A percentile compares a stretch with the other conserved stretches of the same genome.
phyloP scores from a whole-genome alignment of 2,113 vertebrate species.

The Chiloscyllium plagiosum region DNA sequence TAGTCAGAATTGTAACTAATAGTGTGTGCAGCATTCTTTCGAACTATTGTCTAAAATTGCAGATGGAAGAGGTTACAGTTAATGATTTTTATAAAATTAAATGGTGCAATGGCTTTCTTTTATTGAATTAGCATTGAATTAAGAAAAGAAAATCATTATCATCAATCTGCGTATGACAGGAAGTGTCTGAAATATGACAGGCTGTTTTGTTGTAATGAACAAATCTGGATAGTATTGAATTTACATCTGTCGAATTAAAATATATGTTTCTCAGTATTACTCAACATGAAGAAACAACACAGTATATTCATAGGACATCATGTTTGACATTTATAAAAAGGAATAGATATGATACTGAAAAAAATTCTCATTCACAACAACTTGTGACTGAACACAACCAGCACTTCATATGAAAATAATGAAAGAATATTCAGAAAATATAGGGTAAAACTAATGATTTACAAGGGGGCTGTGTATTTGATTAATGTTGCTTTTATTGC shows the following conservation, averaged over 20 bases:
- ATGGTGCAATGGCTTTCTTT: background rate
- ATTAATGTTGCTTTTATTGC: background rate
- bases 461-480: background rate
- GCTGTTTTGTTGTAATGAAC: background rate
- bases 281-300: background rate
- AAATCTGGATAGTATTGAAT: background rate
- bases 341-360: background rate
- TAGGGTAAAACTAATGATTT: background rate
- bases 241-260: background rate
- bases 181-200: background rate
- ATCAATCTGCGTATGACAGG: background rate
- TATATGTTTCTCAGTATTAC: too few relatives aligned
- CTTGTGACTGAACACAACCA: too few relatives aligned
- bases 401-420: background rate
- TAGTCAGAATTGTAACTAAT: background rate
- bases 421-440: background rate
- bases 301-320: background rate
- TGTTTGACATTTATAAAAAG: background rate
- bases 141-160: conserved; percentile 28
- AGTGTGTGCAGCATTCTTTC: background rate
- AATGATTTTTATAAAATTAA: conserved; percentile 13
- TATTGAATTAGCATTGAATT: background rate
- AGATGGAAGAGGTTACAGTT: background rate
- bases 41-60: background rate
- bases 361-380: background rate